Base-by-base conservation (phyloP, 1,140 invertebrate species). In the Bombus consobrinus region DNA sequence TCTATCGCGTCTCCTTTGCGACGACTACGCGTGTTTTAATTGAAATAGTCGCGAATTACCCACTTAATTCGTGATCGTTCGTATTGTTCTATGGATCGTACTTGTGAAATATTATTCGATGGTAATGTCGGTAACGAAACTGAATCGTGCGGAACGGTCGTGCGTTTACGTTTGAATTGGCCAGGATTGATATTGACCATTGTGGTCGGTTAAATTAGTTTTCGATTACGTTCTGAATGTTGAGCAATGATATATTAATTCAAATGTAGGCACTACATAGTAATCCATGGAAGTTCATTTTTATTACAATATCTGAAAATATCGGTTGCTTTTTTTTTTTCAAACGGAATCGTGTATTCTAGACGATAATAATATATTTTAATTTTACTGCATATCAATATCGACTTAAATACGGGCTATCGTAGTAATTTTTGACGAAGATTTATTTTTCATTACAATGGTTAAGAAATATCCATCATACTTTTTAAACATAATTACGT, bases 11-110 rank as follows among this genome's bases (percentile, higher is more conserved):
- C 68, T 41, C 28, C 57, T 69, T 13, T 39, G 41, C 18, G 53
- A 28, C 18, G 57, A 69, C 18, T 39, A 18, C 34, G 74, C 66
- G 41, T 15, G 25, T 39, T 79, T 84, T 90, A 87, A 90, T 90
- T 73, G 57, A 32, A 41, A 64, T 32, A 86, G 28, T 53, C 18
- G 32, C 12, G 71, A 79, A 81, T 88, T 81, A 74, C 28, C 59
- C 62, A 0, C 22, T 69, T 87, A 80, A 85, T 88, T 89, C 80
- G 41, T 59, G 37, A n/a, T 41, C 25, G 22, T 59, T n/a, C 75
- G 37, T 25, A 18, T n/a, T 3, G 57, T 13, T 28, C 22, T 9
- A 9, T 18, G 57, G 2, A 39, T 66, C 18, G 4, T 41, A 39
- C 32, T 57, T 41, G 66, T 43, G 73, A 68, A 69, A 77, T 77